phyloP scores from a whole-genome alignment of 2,888 invertebrate genomes.

The Ephialtes manifestator region DNA sequence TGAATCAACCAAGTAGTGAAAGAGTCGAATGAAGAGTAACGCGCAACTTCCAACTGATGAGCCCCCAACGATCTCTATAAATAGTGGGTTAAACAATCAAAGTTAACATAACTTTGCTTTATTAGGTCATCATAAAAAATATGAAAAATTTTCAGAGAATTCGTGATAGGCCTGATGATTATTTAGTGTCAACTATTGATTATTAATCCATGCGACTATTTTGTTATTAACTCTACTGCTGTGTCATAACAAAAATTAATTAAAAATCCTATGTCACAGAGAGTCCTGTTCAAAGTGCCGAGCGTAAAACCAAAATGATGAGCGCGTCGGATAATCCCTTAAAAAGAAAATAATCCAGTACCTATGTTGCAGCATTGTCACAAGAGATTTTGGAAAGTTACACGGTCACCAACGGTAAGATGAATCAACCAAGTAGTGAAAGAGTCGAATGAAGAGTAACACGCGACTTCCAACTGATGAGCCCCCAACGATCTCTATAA shows the following conservation, averaged over 20 bases:
- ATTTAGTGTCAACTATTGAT: no score
- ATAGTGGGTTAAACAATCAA: no score
- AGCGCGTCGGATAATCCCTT: constrained; percentile 41
- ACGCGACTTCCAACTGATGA: constrained; percentile 16
- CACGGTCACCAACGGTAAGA: background rate
- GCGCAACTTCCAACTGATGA: constrained; percentile 27
- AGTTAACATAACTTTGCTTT: no score
- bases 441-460: constrained; percentile 34
- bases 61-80: no score
- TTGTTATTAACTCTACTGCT: background rate
- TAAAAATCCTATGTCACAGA: background rate
- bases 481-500: no score
- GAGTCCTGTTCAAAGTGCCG: background rate
- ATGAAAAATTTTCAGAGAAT: no score
- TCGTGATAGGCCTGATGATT: no score
- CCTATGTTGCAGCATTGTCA: constrained; percentile 18
- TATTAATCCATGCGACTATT: no score
- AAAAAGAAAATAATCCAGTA: constrained; percentile 44
- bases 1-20: background rate
- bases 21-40: constrained; percentile 33
- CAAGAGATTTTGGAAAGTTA: constrained; percentile 48
- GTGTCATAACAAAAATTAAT: background rate
- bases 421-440: background rate
- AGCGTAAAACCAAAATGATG: constrained; percentile 22
- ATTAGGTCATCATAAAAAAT: no score